Evolutionary conservation across 1,140 invertebrate species (phyloP), one percentile per base, ranked within the genome.

Genomic region (Bombus affinis): DNA sequence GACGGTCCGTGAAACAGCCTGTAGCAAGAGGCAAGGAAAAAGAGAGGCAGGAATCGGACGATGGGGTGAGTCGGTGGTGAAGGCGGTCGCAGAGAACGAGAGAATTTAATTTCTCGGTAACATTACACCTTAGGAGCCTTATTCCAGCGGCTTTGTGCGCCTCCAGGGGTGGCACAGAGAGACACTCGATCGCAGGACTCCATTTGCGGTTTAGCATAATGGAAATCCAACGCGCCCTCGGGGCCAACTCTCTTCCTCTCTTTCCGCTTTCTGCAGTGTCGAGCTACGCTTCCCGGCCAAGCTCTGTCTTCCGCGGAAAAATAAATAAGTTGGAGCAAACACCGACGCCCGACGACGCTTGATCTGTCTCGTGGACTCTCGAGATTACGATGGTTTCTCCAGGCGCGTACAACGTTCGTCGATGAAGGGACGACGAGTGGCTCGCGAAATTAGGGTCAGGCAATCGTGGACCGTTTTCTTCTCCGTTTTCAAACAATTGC

Each of bases 131-230:
- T 92, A 91, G 90, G 92, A 93, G 93, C 93, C 92, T 92, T 90
- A 89, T 90, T 90, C 87, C 86, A 88, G 88, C 89, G 92, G 92
- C 92, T 94, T 94, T 94, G 93, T 93, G 90, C 86, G 83, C 91
- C 86, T 88, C 72, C 78, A 88, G 85, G 81, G 80, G 90, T 83
- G 86, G 90, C 86, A 88, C 88, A 88, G 89, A 92, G 92, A 94
- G 94, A 95, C 93, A 95, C 94, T 94, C 93, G 95, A 95, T 95
- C 93, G 94, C 93, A 94, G 93, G 94, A 95, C 94, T 95, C 94
- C 95, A 95, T 95, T 95, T 95, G 94, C 94, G 94, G 94, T 95
- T 95, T 95, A 94, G 94, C 94, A 95, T 95, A 95, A 95, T 95
- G 94, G 94, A 94, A 95, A 95, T 93, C 92, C 92, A 94, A 95